phyloP scores from a whole-genome alignment of 2,888 invertebrate genomes.

The Anarsia innoxiella region DNA sequence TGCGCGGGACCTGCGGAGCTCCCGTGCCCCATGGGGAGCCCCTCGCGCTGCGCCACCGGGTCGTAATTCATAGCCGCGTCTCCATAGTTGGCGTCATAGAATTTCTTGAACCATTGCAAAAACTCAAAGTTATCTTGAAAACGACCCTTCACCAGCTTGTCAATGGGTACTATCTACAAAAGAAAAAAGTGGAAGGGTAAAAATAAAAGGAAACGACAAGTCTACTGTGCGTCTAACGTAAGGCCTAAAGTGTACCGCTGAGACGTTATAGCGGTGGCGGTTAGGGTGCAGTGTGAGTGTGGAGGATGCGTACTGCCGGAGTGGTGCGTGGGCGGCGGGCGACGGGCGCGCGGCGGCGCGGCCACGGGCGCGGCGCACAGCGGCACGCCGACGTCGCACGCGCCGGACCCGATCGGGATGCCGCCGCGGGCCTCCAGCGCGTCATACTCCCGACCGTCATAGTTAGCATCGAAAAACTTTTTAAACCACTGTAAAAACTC shows the following conservation, averaged over 20 bases:
- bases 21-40: constrained; percentile 89
- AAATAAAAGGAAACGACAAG: constrained; percentile 43
- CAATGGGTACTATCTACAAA: constrained; percentile 92
- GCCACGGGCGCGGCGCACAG: constrained; percentile 48
- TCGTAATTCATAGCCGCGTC: constrained; percentile 89
- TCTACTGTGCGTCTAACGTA: constrained; percentile 41
- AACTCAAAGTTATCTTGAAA: constrained; percentile 99
- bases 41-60: constrained; percentile 89
- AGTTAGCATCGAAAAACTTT: constrained; percentile 99
- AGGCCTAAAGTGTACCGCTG: constrained; percentile 8
- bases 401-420: constrained; percentile 84
- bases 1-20: constrained; percentile 75
- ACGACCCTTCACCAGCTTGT: constrained; percentile 96
- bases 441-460: constrained; percentile 97
- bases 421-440: constrained; percentile 92
- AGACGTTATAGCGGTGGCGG: constrained; percentile 32
- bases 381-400: constrained; percentile 68
- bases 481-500: constrained; percentile 99
- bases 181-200: constrained; percentile 54
- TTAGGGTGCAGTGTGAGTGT: constrained; percentile 22
- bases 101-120: constrained; percentile 99
- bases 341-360: constrained; percentile 29
- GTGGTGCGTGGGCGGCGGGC: constrained; percentile 37
- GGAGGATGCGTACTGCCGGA: constrained; percentile 61
- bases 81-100: constrained; percentile 99